Conservation (phyloP, 1,140 invertebrate genomes). For the Eubasilissa regina region DNA sequence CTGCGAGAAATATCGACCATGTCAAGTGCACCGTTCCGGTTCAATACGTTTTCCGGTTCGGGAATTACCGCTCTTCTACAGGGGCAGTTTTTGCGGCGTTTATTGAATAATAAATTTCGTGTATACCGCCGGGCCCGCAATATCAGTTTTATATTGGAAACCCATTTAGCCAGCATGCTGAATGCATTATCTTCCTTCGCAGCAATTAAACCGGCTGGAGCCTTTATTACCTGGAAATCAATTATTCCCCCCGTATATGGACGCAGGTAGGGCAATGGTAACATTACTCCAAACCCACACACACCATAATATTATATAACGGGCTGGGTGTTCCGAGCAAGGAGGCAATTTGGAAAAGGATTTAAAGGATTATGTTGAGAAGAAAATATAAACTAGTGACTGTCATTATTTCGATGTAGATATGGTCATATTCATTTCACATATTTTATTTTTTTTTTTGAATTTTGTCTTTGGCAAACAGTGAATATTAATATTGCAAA, state of each 20-base stretch:
- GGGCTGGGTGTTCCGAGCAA: too few species aligned
- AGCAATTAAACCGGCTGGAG: conserved; percentile 49
- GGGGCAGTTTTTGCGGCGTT: conserved; percentile 49
- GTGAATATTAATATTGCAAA: too few species aligned
- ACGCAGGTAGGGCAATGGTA: too few species aligned
- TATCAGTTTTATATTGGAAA: conserved; percentile 54
- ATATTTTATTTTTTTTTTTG: too few species aligned
- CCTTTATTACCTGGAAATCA: conserved; percentile 54
- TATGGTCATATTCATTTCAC: too few species aligned
- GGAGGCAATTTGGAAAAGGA: too few species aligned
- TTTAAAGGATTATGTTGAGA: too few species aligned
- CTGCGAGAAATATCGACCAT: conserved; percentile 22
- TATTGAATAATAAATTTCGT: conserved; percentile 56
- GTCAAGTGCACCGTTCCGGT: conserved; percentile 32
- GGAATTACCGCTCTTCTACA: neutral
- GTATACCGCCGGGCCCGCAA: conserved; percentile 34
- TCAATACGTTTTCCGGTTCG: conserved; percentile 16
- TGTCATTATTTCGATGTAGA: too few species aligned
- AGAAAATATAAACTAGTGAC: too few species aligned
- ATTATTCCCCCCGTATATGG: conserved; percentile 39
- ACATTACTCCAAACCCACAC: too few species aligned
- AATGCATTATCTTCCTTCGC: conserved; percentile 48
- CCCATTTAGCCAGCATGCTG: conserved; percentile 49
- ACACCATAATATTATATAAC: too few species aligned
- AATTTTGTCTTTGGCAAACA: too few species aligned